Evolutionary conservation across 2,888 invertebrate genomes (phyloP).

Genomic region (Nasonovia ribisnigri): DNA sequence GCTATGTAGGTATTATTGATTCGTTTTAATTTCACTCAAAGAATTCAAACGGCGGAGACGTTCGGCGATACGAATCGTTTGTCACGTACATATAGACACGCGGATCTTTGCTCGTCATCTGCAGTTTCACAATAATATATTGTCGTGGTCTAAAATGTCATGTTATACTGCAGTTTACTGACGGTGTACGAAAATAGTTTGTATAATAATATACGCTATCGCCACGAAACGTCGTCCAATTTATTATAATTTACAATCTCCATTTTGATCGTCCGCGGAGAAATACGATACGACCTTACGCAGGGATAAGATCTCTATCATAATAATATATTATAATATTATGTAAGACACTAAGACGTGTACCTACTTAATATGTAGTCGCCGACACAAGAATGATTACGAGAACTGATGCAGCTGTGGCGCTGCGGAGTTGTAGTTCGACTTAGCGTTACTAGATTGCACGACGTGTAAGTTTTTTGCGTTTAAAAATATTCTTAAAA

Average conservation of each 20-base stretch:
- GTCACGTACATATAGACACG: neutral
- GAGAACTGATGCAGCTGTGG: neutral
- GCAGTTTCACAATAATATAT: neutral
- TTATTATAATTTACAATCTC: neutral
- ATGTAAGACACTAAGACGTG: neutral
- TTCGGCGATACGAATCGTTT: neutral
- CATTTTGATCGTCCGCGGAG: neutral
- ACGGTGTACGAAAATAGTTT: neutral
- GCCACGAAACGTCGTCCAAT: neutral
- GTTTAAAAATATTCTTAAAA: neutral
- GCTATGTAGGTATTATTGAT: too few relatives aligned
- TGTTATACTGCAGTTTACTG: neutral
- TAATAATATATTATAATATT: neutral
- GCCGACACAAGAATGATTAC: neutral
- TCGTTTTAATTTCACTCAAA: too few relatives aligned
- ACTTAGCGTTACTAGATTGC: constrained; percentile 27
- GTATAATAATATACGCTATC: neutral
- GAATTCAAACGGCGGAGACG: neutral
- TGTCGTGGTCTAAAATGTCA: neutral
- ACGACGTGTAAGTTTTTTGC: neutral
- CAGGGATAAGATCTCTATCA: neutral
- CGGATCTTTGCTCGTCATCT: neutral
- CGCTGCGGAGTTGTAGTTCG: neutral
- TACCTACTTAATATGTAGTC: neutral
- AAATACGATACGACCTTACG: neutral